Base-by-base conservation (phyloP, 2,797 vertebrate genomes). In the Cuniculus paca region DNA sequence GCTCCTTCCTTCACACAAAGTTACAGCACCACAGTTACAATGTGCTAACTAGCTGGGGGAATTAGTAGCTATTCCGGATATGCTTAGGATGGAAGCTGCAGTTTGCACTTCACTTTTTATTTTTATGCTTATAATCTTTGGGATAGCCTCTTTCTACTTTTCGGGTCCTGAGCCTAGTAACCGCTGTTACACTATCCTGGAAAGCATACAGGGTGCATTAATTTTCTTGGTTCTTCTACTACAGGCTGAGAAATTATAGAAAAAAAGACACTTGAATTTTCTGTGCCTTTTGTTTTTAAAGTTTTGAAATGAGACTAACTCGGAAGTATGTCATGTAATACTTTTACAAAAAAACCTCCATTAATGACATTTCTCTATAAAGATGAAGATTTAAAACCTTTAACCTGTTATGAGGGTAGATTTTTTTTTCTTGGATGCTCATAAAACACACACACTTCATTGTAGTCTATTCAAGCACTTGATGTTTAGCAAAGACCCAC, bases 241-340 rank as follows among this genome's bases (percentile, higher is more conserved):
- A 12, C 3, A 48, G 22, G 13, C 13, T 79, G 4, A 63, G 65
- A 93, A 61, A 63, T 72, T 89, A 31, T 48, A 7, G 9, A 42
- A 48, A 60, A 60, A 77, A 77, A 17, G 36, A 42, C 16, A 20
- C n/a, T 86, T 58, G 7, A 94, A 61, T 8, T 86, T 68, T 81
- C 36, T 56, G 0, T 52, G 31, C 13, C 22, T 79, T 91, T 91
- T 68, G 7, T 50, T 82, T 91, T 61, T 36, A 17, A 65, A 42
- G 80, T 84, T 97, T 87, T 90, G 17, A 70, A 97, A 91, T 36
- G 42, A 88, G 20, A 75, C 3, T 52, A 48, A 94, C 20, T 77
- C n/a, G 80, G 31, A 78, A 78, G 50, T 63, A 9, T 34, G 93
- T 79, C 34, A 2, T 82, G 19, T 95, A 17, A 31, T 31, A 52